Base-by-base conservation (phyloP, 2,888 invertebrate species). In the Andrena dorsata region DNA sequence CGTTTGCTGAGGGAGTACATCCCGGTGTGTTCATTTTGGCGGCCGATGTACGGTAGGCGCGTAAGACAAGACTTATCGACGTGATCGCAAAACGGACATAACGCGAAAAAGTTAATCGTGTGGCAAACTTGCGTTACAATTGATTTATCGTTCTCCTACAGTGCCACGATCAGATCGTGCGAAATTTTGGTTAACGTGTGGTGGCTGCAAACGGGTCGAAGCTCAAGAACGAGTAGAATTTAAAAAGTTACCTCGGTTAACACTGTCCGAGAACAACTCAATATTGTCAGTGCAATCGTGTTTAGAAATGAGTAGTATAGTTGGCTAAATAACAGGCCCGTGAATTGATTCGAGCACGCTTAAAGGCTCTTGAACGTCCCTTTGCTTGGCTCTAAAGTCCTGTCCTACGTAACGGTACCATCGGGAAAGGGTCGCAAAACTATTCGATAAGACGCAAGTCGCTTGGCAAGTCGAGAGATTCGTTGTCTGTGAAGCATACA, bases 401-500 rank as follows among this genome's bases (percentile, higher is more conserved):
- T 76, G 76, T 68, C 76, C 58, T 81, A 75, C 82, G 63, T 68
- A n/a, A 53, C 60, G n/a, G 56, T 53, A 74, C 30, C 56, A 60
- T 56, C 30, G 23, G 53, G 53, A 82, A 70, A 56, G 47, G 51
- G 4, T 77, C 68, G 77, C 78, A 26, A 56, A 77, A 69, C 63
- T 69, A 73, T 79, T 53, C 26, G 4, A 61, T 73, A 76, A 61
- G 75, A 70, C 72, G 84, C 75, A 69, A 83, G 65, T 86, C 60
- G 68, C 23, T 74, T 56, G 66, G 53, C 56, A 64, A 68, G 83
- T 78, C 80, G 66, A 86, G 72, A 82, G 72, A 86, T 86, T 86
- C 86, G 86, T 86, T 86, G 86, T 82, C 69, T 77, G 75, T 41
- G 77, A 82, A 80, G 75, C 80, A 74, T 82, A 84, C 71, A 78